Evolutionary conservation across 2,888 invertebrate species (phyloP).

Genomic region (Agonopterix arenella): DNA sequence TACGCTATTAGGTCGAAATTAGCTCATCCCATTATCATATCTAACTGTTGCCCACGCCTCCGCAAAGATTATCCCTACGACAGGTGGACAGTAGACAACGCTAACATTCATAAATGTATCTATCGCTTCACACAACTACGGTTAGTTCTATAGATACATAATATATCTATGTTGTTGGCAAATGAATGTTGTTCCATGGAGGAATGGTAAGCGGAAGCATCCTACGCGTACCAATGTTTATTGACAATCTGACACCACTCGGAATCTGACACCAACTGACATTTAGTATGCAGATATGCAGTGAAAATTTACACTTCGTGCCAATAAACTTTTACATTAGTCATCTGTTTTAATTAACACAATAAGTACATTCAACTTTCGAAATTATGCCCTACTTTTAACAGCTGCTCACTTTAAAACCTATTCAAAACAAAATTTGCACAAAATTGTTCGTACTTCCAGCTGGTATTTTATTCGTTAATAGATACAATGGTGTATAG

Average conservation of each 20-base stretch:
- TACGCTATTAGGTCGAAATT: no score
- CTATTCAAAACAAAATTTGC: not conserved
- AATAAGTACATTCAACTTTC: conserved; percentile 3
- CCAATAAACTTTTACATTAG: conserved; percentile 4
- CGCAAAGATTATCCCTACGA: no score
- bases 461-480: not conserved
- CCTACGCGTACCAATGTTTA: conserved; percentile 35
- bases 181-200: not conserved
- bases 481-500: conserved; percentile 1
- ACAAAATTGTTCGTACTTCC: not conserved
- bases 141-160: not conserved
- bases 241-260: conserved; percentile 18
- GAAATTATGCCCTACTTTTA: not conserved
- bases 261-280: conserved; percentile 34
- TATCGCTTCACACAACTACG: not conserved
- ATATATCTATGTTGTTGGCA: not conserved
- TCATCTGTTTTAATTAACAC: conserved; percentile 4
- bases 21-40: no score
- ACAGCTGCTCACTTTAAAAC: no score
- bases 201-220: conserved; percentile 28
- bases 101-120: not conserved
- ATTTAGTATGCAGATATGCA: conserved; percentile 5
- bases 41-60: no score
- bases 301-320: not conserved
- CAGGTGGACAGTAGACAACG: no score